Conservation (phyloP, 37 sponge, comb jelly and placozoan genomes). For the Haliclona indistincta region DNA sequence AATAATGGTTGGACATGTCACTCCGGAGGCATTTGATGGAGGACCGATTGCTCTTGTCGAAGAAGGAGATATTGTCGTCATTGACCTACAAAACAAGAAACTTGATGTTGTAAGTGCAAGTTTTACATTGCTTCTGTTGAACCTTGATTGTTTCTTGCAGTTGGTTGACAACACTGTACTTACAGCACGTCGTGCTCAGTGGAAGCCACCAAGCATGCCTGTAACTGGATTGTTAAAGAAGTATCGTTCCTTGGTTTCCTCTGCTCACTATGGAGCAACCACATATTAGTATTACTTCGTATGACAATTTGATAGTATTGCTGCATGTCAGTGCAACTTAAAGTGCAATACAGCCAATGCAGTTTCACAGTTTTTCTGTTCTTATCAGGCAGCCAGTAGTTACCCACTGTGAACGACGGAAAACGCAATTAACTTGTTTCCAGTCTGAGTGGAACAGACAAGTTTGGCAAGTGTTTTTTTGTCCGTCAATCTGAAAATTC, state of each 20-base stretch:
- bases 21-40: conserved; percentile 33
- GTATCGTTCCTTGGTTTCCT: conserved; percentile 47
- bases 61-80: conserved; percentile 28
- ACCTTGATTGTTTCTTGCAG: neutral
- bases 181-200: neutral
- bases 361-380: no score
- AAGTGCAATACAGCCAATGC: no score
- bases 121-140: no score
- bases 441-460: no score
- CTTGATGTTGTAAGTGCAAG: conserved; percentile 20
- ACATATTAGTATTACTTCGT: neutral
- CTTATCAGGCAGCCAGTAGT: no score
- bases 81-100: conserved; percentile 4
- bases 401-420: no score
- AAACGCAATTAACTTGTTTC: no score
- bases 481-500: no score
- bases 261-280: conserved; percentile 70
- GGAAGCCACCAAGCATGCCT: conserved; percentile 16
- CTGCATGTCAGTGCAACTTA: no score
- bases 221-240: conserved; percentile 51
- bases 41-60: conserved; percentile 37
- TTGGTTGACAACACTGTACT: neutral
- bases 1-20: conserved; percentile 41
- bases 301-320: no score
- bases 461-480: no score